Conservation (phyloP, 2,113 vertebrate genomes). For the Solenodon paradoxus region DNA sequence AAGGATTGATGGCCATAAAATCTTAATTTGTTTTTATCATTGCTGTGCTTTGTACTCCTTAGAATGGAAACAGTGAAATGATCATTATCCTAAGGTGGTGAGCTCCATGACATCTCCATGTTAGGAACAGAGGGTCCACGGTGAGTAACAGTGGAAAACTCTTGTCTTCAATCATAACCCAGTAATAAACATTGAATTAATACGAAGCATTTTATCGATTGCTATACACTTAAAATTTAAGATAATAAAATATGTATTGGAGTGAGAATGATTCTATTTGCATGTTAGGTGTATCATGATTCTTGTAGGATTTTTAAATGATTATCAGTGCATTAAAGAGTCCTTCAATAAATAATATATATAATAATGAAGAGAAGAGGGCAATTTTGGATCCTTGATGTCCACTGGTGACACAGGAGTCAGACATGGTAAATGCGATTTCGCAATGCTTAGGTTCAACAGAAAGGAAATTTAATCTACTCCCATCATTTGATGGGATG, state of each 20-base stretch:
- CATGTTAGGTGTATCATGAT: too few species aligned
- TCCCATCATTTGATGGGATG: too few species aligned
- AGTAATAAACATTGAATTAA: background rate
- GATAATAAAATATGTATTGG: background rate
- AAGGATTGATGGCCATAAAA: too few species aligned
- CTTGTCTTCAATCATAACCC: too few species aligned
- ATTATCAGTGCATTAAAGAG: background rate
- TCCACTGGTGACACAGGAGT: background rate
- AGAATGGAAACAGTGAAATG: too few species aligned
- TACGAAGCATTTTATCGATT: background rate
- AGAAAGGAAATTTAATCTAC: fast-evolving
- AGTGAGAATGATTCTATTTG: background rate
- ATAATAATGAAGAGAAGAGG: background rate
- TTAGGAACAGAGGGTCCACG: too few species aligned
- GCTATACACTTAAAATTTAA: background rate
- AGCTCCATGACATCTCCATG: too few species aligned
- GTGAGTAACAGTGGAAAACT: too few species aligned
- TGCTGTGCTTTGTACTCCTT: too few species aligned
- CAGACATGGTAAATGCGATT: fast-evolving
- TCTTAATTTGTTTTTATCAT: too few species aligned
- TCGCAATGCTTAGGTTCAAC: background rate
- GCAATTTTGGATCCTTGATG: fast-evolving
- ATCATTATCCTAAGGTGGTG: too few species aligned
- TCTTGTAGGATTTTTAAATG: background rate
- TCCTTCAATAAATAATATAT: background rate